A percentile compares a stretch with the other conserved stretches of the same genome.
phyloP scores from a whole-genome alignment of 2,113 vertebrate genomes.

The Ciconia maguari region DNA sequence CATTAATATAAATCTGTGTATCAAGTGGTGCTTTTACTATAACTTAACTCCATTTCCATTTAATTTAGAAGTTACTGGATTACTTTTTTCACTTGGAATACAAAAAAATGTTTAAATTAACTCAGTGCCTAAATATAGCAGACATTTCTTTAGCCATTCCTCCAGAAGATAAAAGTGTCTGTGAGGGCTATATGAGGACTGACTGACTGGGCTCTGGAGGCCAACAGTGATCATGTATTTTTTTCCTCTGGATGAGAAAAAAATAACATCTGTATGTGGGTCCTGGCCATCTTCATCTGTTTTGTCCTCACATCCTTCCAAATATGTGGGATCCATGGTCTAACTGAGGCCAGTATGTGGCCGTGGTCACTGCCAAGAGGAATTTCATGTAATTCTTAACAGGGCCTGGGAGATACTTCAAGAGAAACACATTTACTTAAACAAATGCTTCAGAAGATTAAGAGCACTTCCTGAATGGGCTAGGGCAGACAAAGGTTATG shows the following conservation, averaged over 20 bases:
- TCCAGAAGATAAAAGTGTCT: neutral
- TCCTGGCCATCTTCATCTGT: neutral
- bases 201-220: neutral
- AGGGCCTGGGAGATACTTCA: neutral
- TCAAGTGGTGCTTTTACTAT: neutral
- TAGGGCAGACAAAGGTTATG: neutral
- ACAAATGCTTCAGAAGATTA: neutral
- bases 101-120: neutral
- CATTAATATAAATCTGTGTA: neutral
- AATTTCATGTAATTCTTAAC: neutral
- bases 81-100: neutral
- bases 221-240: neutral
- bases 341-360: neutral
- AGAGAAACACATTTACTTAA: neutral
- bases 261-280: neutral
- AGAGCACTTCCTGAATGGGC: neutral
- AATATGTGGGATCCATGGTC: neutral
- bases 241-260: neutral
- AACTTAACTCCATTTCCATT: neutral
- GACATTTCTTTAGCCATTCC: neutral
- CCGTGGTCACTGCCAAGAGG: neutral
- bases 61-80: neutral
- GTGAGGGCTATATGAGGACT: neutral
- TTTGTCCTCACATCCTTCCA: neutral
- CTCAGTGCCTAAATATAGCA: neutral